These are phyloP conservation scores for Bubo bubo DNA, from an alignment of 2,113 vertebrate species.

Conservation along the genomic window DNA sequence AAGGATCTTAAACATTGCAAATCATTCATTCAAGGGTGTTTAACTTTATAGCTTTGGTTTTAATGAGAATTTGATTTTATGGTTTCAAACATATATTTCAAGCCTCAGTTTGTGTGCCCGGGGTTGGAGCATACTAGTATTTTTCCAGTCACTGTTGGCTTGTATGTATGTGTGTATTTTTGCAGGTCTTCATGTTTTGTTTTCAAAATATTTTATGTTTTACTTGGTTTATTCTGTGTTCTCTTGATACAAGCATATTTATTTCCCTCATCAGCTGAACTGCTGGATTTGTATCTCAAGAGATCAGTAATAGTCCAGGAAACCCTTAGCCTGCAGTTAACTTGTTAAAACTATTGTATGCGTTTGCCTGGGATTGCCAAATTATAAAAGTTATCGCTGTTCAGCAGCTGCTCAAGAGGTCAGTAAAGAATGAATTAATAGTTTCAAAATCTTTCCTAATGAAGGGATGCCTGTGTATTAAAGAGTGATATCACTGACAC, in stretches of 20 bases:
- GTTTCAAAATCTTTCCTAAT: neutral
- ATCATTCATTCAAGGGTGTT: neutral
- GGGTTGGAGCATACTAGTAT: neutral
- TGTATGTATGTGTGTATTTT: neutral
- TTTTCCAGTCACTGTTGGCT: neutral
- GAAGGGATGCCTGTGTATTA: neutral
- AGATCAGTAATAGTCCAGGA: neutral
- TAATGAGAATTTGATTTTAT: neutral
- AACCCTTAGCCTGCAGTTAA: neutral
- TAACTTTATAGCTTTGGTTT: neutral
- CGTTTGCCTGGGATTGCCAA: neutral
- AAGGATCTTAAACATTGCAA: neutral
- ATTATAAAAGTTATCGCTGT: neutral
- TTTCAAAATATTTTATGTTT: neutral
- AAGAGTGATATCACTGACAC: neutral
- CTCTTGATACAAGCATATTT: neutral
- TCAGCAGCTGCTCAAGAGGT: neutral
- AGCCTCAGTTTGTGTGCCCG: neutral
- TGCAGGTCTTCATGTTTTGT: neutral
- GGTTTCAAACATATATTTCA: neutral
- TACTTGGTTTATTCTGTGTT: neutral
- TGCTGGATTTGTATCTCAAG: neutral
- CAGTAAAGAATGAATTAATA: neutral
- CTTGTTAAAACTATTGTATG: neutral
- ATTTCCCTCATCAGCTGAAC: neutral